Evolutionary conservation across 2,888 invertebrate species (phyloP), one percentile per base, ranked within the genome.

Genomic region (Epirrhoe tristata): DNA sequence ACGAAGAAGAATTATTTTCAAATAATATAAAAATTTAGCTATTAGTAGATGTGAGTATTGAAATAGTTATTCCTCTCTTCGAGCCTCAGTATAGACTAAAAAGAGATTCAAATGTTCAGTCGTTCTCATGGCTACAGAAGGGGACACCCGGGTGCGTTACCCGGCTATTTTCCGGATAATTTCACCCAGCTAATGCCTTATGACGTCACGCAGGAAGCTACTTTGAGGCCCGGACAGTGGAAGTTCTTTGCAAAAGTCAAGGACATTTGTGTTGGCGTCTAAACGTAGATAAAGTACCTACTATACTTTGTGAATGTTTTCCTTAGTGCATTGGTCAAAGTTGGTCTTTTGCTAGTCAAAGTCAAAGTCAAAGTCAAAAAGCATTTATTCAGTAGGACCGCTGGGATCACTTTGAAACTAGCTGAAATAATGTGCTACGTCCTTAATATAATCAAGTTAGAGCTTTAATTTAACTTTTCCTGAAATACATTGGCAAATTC

Each of bases 121-220:
- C 48, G 16, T 31, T 64, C 50, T 62, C 58, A 50, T 67, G 66
- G 69, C 67, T 59, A 72, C 70, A 78, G 63, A 63, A 67, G 71
- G 76, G 74, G 78, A 82, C 81, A 81, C 70, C 70, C 80, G 66
- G 75, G 80, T 77, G 81, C 78, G 81, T 80, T 81, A 76, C 80
- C 78, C 80, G 80, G 82, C 82, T 82, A 89, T 91, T 91, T 90
- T 90, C 88, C 90, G 82, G 86, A 83, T 88, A 88, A 91, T 91
- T 91, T 88, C 84, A 81, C 84, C 64, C 80, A 81, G 79, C 79
- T 77, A 70, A 74, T 72, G 67, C 69, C 75, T 72, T 76, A 72
- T 81, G 80, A 82, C 80, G 81, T 84, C 80, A 84, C 56, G 36
- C 48, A 55, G 67, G 67, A 68, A 68, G 61, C 64, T 58, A 64